phyloP scores from a whole-genome alignment of 2,888 invertebrate genomes.

The Spisula subtruncata region DNA sequence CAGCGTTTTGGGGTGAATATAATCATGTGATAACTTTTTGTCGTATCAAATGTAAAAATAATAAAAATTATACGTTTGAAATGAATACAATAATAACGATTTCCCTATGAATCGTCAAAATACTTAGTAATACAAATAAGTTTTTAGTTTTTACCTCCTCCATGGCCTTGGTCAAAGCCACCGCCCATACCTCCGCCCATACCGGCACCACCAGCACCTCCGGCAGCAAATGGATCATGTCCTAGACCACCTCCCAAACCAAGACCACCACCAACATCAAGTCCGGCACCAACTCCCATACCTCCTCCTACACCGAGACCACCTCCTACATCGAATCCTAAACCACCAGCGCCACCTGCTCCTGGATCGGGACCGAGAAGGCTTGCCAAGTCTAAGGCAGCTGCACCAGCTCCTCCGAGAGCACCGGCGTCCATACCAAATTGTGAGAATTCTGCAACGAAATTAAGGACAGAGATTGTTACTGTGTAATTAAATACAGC shows the following conservation, averaged over 20 bases:
- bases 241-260: background rate
- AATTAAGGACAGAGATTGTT: too few relatives aligned
- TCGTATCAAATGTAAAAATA: too few relatives aligned
- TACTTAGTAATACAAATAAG: too few relatives aligned
- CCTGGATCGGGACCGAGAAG: slow-evolving; percentile 29
- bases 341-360: slow-evolving; percentile 32
- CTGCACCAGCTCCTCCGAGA: slow-evolving; percentile 16
- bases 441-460: background rate
- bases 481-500: too few relatives aligned
- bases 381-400: slow-evolving; percentile 37
- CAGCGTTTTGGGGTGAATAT: too few relatives aligned
- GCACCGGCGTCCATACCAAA: slow-evolving; percentile 38
- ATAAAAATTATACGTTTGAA: too few relatives aligned
- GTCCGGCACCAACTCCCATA: background rate
- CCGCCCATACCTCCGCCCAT: background rate
- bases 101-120: too few relatives aligned
- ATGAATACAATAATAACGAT: too few relatives aligned
- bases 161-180: background rate
- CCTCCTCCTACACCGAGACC: background rate
- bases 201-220: background rate
- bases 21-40: too few relatives aligned
- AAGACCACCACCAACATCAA: slow-evolving; percentile 4
- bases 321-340: background rate
- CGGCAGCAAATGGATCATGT: background rate
- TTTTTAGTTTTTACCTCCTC: background rate